phyloP scores from a whole-genome alignment of 1,140 invertebrate species.

The Pissodes strobi region DNA sequence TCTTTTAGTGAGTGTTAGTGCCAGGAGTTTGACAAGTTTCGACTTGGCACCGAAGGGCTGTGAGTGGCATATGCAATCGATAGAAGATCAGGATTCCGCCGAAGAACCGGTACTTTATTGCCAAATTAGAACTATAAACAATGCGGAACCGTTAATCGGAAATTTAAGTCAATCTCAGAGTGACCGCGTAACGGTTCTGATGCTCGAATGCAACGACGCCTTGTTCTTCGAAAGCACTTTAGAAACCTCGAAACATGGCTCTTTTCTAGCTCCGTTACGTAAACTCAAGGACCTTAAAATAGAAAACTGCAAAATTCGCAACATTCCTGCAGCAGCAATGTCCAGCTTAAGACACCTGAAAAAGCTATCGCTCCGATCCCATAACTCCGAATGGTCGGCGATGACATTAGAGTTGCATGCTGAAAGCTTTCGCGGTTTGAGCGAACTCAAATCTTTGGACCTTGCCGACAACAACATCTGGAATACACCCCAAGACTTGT shows the following conservation, averaged over 20 bases:
- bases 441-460: constrained; percentile 71
- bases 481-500: constrained; percentile 71
- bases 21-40: constrained; percentile 52
- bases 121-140: constrained; percentile 71
- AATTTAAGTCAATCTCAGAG: constrained; percentile 67
- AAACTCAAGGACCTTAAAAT: constrained; percentile 71
- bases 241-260: constrained; percentile 61
- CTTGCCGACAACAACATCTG: constrained; percentile 81
- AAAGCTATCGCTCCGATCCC: constrained; percentile 70
- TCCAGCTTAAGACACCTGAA: constrained; percentile 68
- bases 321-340: constrained; percentile 71
- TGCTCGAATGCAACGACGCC: constrained; percentile 78
- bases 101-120: constrained; percentile 65
- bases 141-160: constrained; percentile 69
- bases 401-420: constrained; percentile 75
- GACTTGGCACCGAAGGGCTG: constrained; percentile 67
- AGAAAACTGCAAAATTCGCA: constrained; percentile 78
- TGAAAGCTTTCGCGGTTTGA: constrained; percentile 70
- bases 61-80: constrained; percentile 66
- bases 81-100: constrained; percentile 59
- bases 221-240: constrained; percentile 78
- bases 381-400: constrained; percentile 80
- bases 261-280: constrained; percentile 68
- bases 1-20: constrained; percentile 38
- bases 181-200: constrained; percentile 69